Conservation (phyloP, 2,113 vertebrate genomes). For the Rostratula benghalensis region DNA sequence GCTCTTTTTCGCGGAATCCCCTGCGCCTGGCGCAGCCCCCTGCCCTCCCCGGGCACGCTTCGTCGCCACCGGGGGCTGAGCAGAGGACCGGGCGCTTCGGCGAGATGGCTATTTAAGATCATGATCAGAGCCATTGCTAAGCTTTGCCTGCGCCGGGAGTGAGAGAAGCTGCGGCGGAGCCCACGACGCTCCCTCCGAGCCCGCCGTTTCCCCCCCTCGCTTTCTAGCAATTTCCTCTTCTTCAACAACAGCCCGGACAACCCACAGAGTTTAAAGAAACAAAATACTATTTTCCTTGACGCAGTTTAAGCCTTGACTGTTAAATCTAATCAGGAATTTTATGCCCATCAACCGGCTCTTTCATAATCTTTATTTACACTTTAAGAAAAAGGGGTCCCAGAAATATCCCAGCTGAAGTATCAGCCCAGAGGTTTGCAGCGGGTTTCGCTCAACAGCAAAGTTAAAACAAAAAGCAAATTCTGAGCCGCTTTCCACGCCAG, state of each 20-base stretch:
- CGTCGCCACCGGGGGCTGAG: not conserved
- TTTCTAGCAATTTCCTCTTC: slow-evolving; percentile 56
- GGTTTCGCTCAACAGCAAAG: not conserved
- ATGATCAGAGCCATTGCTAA: slow-evolving; percentile 69
- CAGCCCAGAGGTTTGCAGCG: not conserved
- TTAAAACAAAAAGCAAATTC: slow-evolving; percentile 31
- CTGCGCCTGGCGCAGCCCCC: not conserved
- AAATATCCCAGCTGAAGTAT: slow-evolving; percentile 6
- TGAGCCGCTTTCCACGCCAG: not conserved
- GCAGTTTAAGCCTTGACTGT: slow-evolving; percentile 21
- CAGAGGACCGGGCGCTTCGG: not conserved
- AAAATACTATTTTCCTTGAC: slow-evolving; percentile 56
- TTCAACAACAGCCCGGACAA: slow-evolving; percentile 42
- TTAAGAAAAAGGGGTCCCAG: slow-evolving; percentile 61
- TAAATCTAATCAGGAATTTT: slow-evolving; percentile 77
- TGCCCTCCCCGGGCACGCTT: not conserved
- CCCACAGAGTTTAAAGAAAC: slow-evolving; percentile 53
- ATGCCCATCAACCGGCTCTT: slow-evolving; percentile 74
- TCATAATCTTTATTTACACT: slow-evolving; percentile 75
- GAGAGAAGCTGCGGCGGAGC: slow-evolving; percentile 36
- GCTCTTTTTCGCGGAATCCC: not conserved
- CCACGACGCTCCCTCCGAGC: slow-evolving; percentile 1
- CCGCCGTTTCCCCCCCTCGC: not conserved
- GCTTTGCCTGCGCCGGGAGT: slow-evolving; percentile 25
- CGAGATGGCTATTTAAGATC: not conserved